A percentile compares a stretch with the other conserved stretches of the same genome.
These are phyloP conservation scores for Pararge aegeria DNA, from an alignment of 1,140 invertebrate species.

Conservation along the genomic window DNA sequence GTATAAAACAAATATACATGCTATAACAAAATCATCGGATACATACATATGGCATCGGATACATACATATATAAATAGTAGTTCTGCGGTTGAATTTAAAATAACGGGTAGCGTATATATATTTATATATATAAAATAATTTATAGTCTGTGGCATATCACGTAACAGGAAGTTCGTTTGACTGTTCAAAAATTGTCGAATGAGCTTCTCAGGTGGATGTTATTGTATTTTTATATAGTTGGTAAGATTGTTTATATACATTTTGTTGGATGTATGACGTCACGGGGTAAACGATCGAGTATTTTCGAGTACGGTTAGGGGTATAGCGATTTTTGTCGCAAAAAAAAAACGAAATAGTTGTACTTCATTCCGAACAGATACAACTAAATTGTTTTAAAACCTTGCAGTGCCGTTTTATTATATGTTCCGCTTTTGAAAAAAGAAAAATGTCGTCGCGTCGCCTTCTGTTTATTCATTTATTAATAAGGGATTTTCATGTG, in stretches of 20 bases:
- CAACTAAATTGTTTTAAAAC: not conserved
- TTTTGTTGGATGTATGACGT: slow-evolving; percentile 31
- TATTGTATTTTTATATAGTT: slow-evolving; percentile 73
- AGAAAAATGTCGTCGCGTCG: slow-evolving; percentile 19
- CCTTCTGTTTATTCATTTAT: slow-evolving; percentile 56
- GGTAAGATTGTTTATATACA: slow-evolving; percentile 59
- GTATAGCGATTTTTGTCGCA: slow-evolving; percentile 19
- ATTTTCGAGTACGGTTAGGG: not conserved
- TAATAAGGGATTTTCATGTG: slow-evolving; percentile 74
- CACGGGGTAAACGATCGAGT: not conserved
- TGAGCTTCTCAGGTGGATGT: slow-evolving; percentile 48
- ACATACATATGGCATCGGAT: slow-evolving; percentile 7
- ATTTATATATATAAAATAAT: too few relatives aligned
- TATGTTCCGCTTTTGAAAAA: slow-evolving; percentile 16
- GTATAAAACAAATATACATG: too few relatives aligned
- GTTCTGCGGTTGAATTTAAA: slow-evolving; percentile 40
- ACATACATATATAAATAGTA: not conserved
- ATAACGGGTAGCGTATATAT: slow-evolving; percentile 46
- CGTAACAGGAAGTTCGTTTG: slow-evolving; percentile 37
- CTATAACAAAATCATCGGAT: too few relatives aligned
- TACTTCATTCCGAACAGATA: not conserved
- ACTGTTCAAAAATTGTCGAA: slow-evolving; percentile 38
- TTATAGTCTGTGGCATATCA: slow-evolving; percentile 65
- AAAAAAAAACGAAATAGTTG: slow-evolving; percentile 8
- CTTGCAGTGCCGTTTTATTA: slow-evolving; percentile 10